These are phyloP conservation scores for Pachycephala philippinensis DNA, from an alignment of 2,113 vertebrate genomes.

Conservation along the genomic window DNA sequence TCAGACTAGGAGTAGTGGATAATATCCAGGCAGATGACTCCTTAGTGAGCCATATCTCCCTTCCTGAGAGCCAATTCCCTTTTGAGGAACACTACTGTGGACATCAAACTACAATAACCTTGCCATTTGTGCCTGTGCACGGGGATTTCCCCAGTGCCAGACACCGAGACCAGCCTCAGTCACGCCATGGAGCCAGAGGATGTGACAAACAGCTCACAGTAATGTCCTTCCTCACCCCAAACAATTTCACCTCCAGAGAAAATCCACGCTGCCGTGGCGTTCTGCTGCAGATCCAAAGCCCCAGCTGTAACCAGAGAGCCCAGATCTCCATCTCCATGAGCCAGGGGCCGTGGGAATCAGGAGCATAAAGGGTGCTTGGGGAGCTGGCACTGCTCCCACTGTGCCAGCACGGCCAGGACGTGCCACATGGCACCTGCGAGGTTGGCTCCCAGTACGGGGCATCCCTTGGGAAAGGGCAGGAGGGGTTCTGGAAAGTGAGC, in stretches of 20 bases:
- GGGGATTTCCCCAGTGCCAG: background rate
- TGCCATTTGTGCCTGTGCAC: rapidly evolving
- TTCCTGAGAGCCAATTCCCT: background rate
- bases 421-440: background rate
- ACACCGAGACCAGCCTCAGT: rapidly evolving
- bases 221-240: background rate
- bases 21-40: background rate
- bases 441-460: rapidly evolving
- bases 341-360: background rate
- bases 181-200: rapidly evolving
- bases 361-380: background rate
- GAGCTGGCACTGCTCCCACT: background rate
- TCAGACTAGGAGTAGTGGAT: background rate
- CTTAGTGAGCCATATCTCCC: background rate
- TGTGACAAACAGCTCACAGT: background rate
- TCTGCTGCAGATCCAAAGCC: background rate
- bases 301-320: conserved; percentile 1
- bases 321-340: background rate
- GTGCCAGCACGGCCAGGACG: background rate
- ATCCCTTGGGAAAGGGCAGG: background rate
- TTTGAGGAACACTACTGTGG: background rate
- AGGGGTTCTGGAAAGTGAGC: background rate
- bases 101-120: background rate
- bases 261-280: background rate
- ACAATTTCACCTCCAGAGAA: background rate